Conservation (phyloP, 1,140 invertebrate genomes). For the Condylostylus longicornis region DNA sequence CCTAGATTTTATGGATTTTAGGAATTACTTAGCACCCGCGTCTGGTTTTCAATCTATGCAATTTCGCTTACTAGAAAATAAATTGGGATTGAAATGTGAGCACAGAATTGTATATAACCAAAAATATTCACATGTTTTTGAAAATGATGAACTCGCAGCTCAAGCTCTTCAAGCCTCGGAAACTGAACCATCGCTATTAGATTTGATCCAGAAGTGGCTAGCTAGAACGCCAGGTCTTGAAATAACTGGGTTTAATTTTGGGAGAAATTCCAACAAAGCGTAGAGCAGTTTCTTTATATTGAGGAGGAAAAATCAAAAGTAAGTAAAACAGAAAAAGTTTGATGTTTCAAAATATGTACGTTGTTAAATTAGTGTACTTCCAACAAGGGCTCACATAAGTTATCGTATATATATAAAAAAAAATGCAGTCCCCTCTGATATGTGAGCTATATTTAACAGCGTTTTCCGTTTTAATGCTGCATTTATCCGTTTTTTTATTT, state of each 20-base stretch:
- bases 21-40: slow-evolving; percentile 78
- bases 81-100: slow-evolving; percentile 80
- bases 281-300: slow-evolving; percentile 54
- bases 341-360: not conserved
- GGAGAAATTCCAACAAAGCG: slow-evolving; percentile 71
- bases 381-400: not conserved
- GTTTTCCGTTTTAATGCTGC: too few species aligned
- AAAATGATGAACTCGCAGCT: slow-evolving; percentile 54
- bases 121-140: slow-evolving; percentile 77
- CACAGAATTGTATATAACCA: slow-evolving; percentile 87
- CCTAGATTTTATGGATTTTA: slow-evolving; percentile 92
- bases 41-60: slow-evolving; percentile 97
- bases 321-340: slow-evolving; percentile 1
- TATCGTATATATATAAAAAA: too few species aligned
- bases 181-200: slow-evolving; percentile 65
- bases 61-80: slow-evolving; percentile 92
- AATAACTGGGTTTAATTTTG: slow-evolving; percentile 74
- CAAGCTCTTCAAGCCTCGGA: slow-evolving; percentile 61
- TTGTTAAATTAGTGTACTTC: not conserved
- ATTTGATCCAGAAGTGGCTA: slow-evolving; percentile 81
- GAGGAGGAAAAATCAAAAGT: slow-evolving; percentile 35
- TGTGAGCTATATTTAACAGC: too few species aligned
- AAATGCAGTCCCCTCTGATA: too few species aligned
- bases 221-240: slow-evolving; percentile 86
- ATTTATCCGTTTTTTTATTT: too few species aligned